phyloP scores from a whole-genome alignment of 2,113 vertebrate genomes.

The Paradoxurus hermaphroditus region DNA sequence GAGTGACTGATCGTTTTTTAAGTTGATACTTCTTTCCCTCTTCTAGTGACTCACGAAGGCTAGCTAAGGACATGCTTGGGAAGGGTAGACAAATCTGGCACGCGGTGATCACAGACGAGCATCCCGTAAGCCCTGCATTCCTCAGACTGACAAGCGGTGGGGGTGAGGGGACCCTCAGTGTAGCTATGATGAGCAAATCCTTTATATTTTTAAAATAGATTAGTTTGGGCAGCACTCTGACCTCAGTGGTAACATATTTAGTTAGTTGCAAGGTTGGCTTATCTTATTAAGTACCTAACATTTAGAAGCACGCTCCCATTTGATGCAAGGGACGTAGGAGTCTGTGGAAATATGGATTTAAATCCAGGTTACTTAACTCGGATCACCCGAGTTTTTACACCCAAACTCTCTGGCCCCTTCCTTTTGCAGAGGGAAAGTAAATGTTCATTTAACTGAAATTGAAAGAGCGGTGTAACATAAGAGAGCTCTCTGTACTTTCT shows the following conservation, averaged over 20 bases:
- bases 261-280: slow-evolving; percentile 31
- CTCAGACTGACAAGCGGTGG: background rate
- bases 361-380: slow-evolving; percentile 42
- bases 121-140: background rate
- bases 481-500: background rate
- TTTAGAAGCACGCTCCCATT: slow-evolving; percentile 12
- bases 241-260: slow-evolving; percentile 24
- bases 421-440: slow-evolving; percentile 54
- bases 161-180: background rate
- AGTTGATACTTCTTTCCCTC: slow-evolving; percentile 7
- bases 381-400: slow-evolving; percentile 49
- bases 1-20: background rate
- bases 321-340: slow-evolving; percentile 57
- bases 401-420: slow-evolving; percentile 46
- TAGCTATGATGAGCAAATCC: background rate
- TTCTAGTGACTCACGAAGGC: slow-evolving; percentile 32
- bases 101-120: background rate
- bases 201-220: slow-evolving; percentile 35
- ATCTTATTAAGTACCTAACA: background rate
- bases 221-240: slow-evolving; percentile 30
- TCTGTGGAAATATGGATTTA: slow-evolving; percentile 12
- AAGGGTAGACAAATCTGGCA: slow-evolving; percentile 27
- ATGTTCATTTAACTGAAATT: slow-evolving; percentile 44
- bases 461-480: background rate
- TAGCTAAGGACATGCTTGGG: slow-evolving; percentile 20